Evolutionary conservation across 2,888 invertebrate species (phyloP), one percentile per base, ranked within the genome.

Genomic region (Drosophila demipolita): DNA sequence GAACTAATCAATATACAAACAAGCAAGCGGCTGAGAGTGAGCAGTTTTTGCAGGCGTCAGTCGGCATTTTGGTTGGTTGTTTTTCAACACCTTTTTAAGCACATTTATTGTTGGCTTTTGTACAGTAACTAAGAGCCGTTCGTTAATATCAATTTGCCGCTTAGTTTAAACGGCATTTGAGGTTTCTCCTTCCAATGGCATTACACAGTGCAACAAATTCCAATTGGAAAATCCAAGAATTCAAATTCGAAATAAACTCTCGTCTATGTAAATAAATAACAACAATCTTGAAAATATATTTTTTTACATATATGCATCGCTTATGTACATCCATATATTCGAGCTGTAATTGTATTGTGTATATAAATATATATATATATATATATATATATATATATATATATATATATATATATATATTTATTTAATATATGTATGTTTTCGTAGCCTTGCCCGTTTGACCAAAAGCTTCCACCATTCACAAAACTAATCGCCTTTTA

Each of bases 41-140:
- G 50, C 54, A 63, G 52, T 49, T 62, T 67, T 67, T 52, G 45
- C 75, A 61, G 80, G 85, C 81, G 66, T 67, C 69, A 63, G 66
- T 76, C 82, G 69, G 87, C 89, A 84, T 82, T 85, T 89, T 89
- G 88, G 85, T 85, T 85, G 89, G 85, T 78, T 84, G 89, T 76
- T 78, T 73, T 84, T 82, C 72, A 76, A 84, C 84, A 84, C 89
- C 84, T 84, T 71, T 45, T 32, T 23, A 48, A 80, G 57, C 73
- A 62, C 36, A 66, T 66, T 45, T 75, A 52, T 33, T 63, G n/a
- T 42, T n/a, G 40, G n/a, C 9, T 17, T 12, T 62, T 52, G 36
- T 17, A 38, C 38, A 35, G 38, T 36, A 53, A 68, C 48, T 26
- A 53, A 57, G 61, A 61, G 53, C 49, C 26, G 66, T 73, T 78